Evolutionary conservation across 2,888 invertebrate species (phyloP), one percentile per base, ranked within the genome.

Genomic region (Platerodrilus igneus): DNA sequence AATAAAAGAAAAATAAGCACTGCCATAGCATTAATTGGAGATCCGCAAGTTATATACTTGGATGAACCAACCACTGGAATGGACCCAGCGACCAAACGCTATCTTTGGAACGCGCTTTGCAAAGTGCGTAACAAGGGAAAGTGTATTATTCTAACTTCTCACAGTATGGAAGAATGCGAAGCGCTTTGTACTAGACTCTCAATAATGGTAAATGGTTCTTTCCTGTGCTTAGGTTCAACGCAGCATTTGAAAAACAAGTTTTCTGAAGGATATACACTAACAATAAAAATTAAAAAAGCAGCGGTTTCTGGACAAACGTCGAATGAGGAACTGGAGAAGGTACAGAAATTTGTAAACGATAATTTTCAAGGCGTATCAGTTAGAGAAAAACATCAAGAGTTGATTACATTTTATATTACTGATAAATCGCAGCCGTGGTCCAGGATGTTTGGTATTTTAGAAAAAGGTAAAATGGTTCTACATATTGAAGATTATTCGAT

Each of bases 81-180:
- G 71, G 87, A 90, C 60, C 83, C 87, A 1, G 83, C 82, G 2
- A 84, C 89, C 2, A 79, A 87, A 56, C 73, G 90, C 39, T 78
- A 83, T 45, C 74, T 91, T 8, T 91, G 91, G 91, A 74, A 83
- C 53, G 80, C 82, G n/a, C 74, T 89, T 19, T 74, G 76, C 45
- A 74, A 77, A 38, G 76, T 83, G 22, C 72, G 85, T 28, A 79
- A 80, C 39, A 70, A 77, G 2, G 88, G 89, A 0, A 77, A 78
- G 59, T 82, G 86, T 39, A 77, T 91, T 34, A 75, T 91, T 42
- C 72, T 91, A 41, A 91, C 90, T 9, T 88, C 89, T 26, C 86
- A 87, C 70, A 85, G 84, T 62, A 86, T 88, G 85, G 87, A 87
- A 67, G 88, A 89, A 67, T 86, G 87, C 66, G 87, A 88, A 69